These are phyloP conservation scores for Rhinichthys osculus DNA, from an alignment of 2,797 vertebrate species.

Conservation along the genomic window DNA sequence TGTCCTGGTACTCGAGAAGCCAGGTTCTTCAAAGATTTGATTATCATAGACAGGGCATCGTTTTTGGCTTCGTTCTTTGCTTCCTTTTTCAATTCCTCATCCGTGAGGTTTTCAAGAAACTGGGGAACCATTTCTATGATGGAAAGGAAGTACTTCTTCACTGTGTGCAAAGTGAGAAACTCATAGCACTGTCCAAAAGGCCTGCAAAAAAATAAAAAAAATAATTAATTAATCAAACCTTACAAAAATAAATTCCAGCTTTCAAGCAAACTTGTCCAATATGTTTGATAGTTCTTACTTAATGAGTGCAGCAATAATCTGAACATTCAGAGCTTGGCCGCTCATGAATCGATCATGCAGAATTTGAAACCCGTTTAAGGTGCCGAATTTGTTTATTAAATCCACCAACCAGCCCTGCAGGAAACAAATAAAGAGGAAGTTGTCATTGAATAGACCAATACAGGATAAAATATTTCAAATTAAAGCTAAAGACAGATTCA, in stretches of 20 bases:
- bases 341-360: conserved; percentile 99
- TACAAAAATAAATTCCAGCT: not conserved
- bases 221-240: conserved; percentile 35
- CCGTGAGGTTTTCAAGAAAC: conserved; percentile 99
- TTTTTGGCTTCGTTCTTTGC: conserved; percentile 99
- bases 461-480: not conserved
- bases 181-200: conserved; percentile 99
- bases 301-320: conserved; percentile 99
- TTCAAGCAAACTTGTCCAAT: not conserved
- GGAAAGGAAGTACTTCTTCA: conserved; percentile 99
- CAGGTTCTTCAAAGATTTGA: conserved; percentile 99
- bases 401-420: conserved; percentile 98
- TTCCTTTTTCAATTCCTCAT: conserved; percentile 99
- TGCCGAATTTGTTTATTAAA: conserved; percentile 99
- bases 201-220: conserved; percentile 74
- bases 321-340: conserved; percentile 98
- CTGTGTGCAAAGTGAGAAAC: conserved; percentile 98
- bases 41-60: conserved; percentile 99
- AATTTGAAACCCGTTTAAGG: conserved; percentile 99
- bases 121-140: conserved; percentile 99
- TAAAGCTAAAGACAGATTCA: not conserved
- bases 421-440: conserved; percentile 47
- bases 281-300: conserved; percentile 82
- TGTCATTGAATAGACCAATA: not conserved
- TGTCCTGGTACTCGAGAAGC: conserved; percentile 98